Base-by-base conservation (phyloP, 2,113 vertebrate species). In the Esox niger region DNA sequence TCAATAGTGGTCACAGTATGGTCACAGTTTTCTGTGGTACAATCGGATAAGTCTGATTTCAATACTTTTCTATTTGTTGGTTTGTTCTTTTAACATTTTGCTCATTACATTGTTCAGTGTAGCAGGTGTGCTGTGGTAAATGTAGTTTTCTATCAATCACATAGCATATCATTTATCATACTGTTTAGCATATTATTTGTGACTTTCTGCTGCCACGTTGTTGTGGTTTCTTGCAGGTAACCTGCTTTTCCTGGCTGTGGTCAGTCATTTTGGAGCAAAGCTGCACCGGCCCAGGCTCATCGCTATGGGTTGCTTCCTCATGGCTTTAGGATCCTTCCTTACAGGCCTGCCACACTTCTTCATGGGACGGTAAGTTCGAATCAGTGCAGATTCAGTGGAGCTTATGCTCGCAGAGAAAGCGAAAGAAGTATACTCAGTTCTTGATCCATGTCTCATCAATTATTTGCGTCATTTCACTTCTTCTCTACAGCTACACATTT, bases 311-410 rank as follows among this genome's bases (percentile, higher is more conserved):
- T 93, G 90, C 58, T 67, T 93, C 0, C 30, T 93, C 4, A 98
- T 98, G 95, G 88, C 94, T 2, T 4, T 87, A 9, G 96, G 95
- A 21, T 81, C 93, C 17, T 72, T 94, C 68, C 71, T 98, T 32
- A 92, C 90, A 1, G 94, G 93, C 0, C 84, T 96, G 71, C 95
- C 95, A 17, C 96, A 99, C 74, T 98, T 99, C 88, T 94, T 98
- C 89, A 98, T 98, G 95, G 95, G 93, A 79, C 87, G 90, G 97
- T 98, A 93, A 66, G n/a, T n/a, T n/a, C n/a, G n/a, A n/a, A n/a
- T n/a, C n/a, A n/a, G n/a, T n/a, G n/a, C n/a, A n/a, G n/a, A n/a
- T n/a, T n/a, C n/a, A n/a, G n/a, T n/a, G n/a, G n/a, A n/a, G n/a
- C n/a, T n/a, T n/a, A n/a, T n/a, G n/a, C n/a, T n/a, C n/a, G n/a